Percentiles rank a stretch among this genome's conserved stretches.
Evolutionary conservation across 1,140 invertebrate genomes (phyloP).

Genomic region (Stenopsyche tienmushanensis): DNA sequence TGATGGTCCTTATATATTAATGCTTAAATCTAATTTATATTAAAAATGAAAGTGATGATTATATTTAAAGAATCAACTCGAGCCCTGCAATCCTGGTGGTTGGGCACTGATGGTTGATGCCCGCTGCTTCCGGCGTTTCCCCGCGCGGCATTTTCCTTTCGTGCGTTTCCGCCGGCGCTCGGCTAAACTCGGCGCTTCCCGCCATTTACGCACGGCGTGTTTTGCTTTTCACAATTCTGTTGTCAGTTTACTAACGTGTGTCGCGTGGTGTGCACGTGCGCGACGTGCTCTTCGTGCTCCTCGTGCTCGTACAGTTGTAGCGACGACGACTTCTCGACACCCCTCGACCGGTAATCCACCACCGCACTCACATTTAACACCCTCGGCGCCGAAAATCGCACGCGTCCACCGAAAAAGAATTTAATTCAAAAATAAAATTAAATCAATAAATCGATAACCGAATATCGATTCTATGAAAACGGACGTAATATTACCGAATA

Average conservation of each 20-base stretch:
- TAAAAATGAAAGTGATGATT: no score
- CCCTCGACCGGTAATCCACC: not conserved
- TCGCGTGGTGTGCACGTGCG: slow-evolving; percentile 9
- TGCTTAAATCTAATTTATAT: no score
- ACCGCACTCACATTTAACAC: not conserved
- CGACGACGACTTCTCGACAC: no score
- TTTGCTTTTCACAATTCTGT: slow-evolving; percentile 16
- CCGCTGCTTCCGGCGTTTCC: not conserved
- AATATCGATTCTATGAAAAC: not conserved
- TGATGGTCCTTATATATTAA: no score
- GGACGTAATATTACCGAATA: no score
- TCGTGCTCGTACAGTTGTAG: no score
- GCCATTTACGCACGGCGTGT: slow-evolving; percentile 15
- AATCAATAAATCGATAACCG: not conserved
- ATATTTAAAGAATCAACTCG: no score
- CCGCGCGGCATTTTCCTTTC: not conserved
- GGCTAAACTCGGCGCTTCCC: not conserved
- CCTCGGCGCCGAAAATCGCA: not conserved
- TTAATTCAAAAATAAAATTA: not conserved
- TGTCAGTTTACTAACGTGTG: slow-evolving; percentile 17
- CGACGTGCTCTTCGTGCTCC: not conserved
- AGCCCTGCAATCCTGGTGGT: no score
- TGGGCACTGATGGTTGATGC: not conserved
- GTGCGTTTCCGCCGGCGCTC: not conserved
- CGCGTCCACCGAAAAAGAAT: not conserved